Evolutionary conservation across 2,797 vertebrate species (phyloP).

Genomic region (Allobates femoralis): DNA sequence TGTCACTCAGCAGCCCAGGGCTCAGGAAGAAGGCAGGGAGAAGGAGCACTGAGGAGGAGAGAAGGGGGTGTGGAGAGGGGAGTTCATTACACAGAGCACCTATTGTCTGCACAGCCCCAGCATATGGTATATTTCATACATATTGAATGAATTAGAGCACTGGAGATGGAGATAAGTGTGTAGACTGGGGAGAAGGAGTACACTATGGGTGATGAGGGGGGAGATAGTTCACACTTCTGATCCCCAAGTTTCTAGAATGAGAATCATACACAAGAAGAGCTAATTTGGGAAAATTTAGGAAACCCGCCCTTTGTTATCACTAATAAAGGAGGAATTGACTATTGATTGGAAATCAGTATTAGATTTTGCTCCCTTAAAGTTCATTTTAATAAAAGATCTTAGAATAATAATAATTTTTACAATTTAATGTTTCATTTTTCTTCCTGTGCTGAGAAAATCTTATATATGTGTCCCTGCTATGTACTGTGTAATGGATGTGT

Average conservation of each 20-base stretch:
- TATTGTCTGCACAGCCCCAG: slow-evolving; percentile 78
- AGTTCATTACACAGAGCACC: slow-evolving; percentile 85
- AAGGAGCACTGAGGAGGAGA: slow-evolving; percentile 75
- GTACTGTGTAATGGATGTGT: no score
- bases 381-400: no score
- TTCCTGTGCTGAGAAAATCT: no score
- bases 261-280: background rate
- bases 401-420: no score
- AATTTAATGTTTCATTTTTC: no score
- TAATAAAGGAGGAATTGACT: background rate
- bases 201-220: slow-evolving; percentile 12
- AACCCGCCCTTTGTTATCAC: background rate
- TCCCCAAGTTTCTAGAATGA: background rate
- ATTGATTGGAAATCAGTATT: background rate
- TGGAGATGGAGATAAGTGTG: slow-evolving; percentile 73
- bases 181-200: slow-evolving; percentile 34
- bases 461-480: no score
- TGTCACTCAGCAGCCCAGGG: slow-evolving; percentile 56
- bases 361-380: background rate
- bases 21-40: slow-evolving; percentile 64
- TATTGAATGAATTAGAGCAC: slow-evolving; percentile 84
- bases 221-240: background rate
- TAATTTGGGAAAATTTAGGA: background rate
- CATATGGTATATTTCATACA: slow-evolving; percentile 87
- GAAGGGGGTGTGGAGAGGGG: slow-evolving; percentile 79